Base-by-base conservation (phyloP, 1,140 invertebrate species). In the Apis dorsata region DNA sequence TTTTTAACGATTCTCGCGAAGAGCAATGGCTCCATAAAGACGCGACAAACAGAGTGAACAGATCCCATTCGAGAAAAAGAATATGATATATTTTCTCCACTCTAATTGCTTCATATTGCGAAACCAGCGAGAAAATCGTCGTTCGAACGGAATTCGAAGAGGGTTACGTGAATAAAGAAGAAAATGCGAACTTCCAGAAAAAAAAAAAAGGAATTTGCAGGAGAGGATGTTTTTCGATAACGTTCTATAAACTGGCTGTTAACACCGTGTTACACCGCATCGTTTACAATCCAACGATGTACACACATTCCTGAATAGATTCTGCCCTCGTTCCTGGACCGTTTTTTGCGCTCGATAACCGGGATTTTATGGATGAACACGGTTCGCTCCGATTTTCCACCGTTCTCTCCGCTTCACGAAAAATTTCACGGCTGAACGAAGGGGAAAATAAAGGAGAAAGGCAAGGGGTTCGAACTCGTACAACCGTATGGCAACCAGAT, bases 311-410 rank as follows among this genome's bases (percentile, higher is more conserved):
- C 72, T 49, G 53, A 24, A 79, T 79, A 72, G 78, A 79, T 79
- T 79, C 15, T 21, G 28, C 55, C 21, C 17, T 21, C 44, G 28
- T 49, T 44, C 15, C n/a, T 60, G 55, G 11, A 44, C 17, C 66
- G 55, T 69, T 70, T 72, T 72, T 53, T 15, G 19, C 24, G 72
- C 44, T 21, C 63, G 44, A 68, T 49, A 60, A 55, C 12, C 10
- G 60, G 17, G 34, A 60, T 68, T 68, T 81, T 76, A 68, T 81
- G 79, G 60, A 21, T 24, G 62, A 51, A 66, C 79, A 76, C 53
- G 79, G 34, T 21, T 15, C 60, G 44, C 24, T 17, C n/a, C 44
- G 34, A 34, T 66, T 78, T 68, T 21, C 51, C 8, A 4, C 15
- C 24, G 21, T 34, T 17, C 21, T 34, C 8, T 59, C 49, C 9